These are phyloP conservation scores for Heterotilapia buettikoferi DNA, from an alignment of 2,113 vertebrate genomes.

Conservation along the genomic window DNA sequence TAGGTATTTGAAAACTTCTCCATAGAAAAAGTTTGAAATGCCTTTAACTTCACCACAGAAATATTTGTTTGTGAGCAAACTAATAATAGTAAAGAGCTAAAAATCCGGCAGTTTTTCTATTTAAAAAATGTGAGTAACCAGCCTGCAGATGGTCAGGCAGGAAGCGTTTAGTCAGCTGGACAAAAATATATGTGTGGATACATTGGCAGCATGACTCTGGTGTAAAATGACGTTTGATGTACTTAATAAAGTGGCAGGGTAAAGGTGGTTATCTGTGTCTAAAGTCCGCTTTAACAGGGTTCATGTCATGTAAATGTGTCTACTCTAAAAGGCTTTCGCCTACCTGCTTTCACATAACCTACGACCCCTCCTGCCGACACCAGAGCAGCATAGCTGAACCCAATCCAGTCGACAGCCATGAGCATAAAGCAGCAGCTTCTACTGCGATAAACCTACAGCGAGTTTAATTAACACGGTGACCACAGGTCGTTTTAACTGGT, in stretches of 20 bases:
- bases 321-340: background rate
- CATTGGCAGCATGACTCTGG: background rate
- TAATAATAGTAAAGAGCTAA: background rate
- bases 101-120: background rate
- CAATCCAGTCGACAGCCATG: slow-evolving; percentile 83
- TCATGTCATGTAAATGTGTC: background rate
- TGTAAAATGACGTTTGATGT: background rate
- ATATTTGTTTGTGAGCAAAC: background rate
- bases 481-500: background rate
- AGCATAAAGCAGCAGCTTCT: background rate
- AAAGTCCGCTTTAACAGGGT: background rate
- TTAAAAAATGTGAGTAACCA: background rate
- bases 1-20: background rate
- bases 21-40: background rate
- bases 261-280: background rate
- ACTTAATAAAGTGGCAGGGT: background rate
- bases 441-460: background rate
- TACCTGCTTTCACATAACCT: slow-evolving; percentile 87
- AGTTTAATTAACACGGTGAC: background rate
- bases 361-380: slow-evolving; percentile 80
- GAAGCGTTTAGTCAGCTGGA: background rate
- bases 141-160: background rate
- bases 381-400: slow-evolving; percentile 81
- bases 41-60: fast-evolving
- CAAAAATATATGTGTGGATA: background rate